Evolutionary conservation across 2,888 invertebrate genomes (phyloP), one percentile per base, ranked within the genome.

Genomic region (Drosophila flavopinicola): DNA sequence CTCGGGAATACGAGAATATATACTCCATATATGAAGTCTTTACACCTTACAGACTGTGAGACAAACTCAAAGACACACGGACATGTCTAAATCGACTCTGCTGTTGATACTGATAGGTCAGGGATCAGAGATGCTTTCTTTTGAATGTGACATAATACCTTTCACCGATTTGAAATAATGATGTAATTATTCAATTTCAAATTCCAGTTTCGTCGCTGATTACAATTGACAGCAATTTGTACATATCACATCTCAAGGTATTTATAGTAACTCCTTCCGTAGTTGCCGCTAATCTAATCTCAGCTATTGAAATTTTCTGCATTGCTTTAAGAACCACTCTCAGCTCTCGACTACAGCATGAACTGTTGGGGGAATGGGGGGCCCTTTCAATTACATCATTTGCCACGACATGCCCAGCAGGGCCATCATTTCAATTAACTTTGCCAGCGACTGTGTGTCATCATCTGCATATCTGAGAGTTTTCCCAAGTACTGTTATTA

Each of bases 371-470:
- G 5, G 3, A 1, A 10, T 5, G 4, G 10, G 13, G 17, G n/a
- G 20, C 27, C 20, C 48, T 29, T 44, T 38, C 60, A 66, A 71
- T 71, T 71, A 71, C 30, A 38, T 39, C 51, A 38, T 30, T 33
- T 49, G 27, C 20, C 17, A 1, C 10, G 11, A 25, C 37, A 44
- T 6, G 23, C 17, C 37, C 32, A 13, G 24, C 37, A 33, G 38
- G 13, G 39, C 30, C 47, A 54, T 70, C 41, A 71, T 61, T 70
- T 66, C 52, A 71, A 71, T 71, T 71, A 71, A 72, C 24, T 61
- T 39, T 32, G 69, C 30, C 11, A 27, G 24, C 25, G 25, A 35
- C 45, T 25, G 37, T 33, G 27, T 38, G 45, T 24, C 29, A 48
- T 37, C 24, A 56, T 57, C 48, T 44, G 48, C 52, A 57, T 58